Percentiles rank a stretch among this genome's conserved stretches.
Conservation (phyloP, 2,797 vertebrate species). For the Thaleichthys pacificus region DNA sequence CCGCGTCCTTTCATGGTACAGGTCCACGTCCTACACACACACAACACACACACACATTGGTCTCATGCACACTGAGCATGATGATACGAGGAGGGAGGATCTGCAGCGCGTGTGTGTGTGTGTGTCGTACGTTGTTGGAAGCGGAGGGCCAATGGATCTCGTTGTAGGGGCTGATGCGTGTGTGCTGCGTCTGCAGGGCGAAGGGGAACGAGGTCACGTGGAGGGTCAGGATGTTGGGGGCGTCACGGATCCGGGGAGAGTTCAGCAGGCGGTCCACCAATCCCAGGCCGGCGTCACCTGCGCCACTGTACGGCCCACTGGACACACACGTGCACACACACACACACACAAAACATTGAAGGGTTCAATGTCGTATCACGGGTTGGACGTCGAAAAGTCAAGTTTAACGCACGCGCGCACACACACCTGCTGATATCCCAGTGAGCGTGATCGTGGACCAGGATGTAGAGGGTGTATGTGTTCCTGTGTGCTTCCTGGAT, state of each 20-base stretch:
- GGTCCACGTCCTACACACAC: slow-evolving; percentile 82
- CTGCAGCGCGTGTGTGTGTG: slow-evolving; percentile 10
- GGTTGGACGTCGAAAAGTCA: neutral
- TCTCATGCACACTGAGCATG: neutral
- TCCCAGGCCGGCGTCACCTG: slow-evolving; percentile 77
- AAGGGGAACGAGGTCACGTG: slow-evolving; percentile 97
- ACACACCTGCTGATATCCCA: slow-evolving; percentile 90
- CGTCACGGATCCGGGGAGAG: slow-evolving; percentile 89
- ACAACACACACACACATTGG: slow-evolving; percentile 21
- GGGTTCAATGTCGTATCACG: neutral
- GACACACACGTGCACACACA: neutral
- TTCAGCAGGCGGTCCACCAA: slow-evolving; percentile 91
- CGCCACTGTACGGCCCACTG: slow-evolving; percentile 61
- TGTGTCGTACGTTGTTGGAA: slow-evolving; percentile 81
- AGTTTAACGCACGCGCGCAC: neutral
- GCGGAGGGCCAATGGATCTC: slow-evolving; percentile 97
- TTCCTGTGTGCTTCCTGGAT: slow-evolving; percentile 89
- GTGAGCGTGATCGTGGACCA: slow-evolving; percentile 96
- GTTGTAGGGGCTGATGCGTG: slow-evolving; percentile 96
- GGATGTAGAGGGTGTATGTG: slow-evolving; percentile 90
- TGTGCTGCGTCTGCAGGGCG: slow-evolving; percentile 91
- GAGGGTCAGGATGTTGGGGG: slow-evolving; percentile 90
- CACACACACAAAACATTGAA: slow-evolving; percentile 44
- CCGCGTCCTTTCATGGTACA: slow-evolving; percentile 89
- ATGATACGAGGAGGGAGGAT: too few species aligned